Evolutionary conservation across 2,797 vertebrate species (phyloP).

Genomic region (Liparis tanakae): DNA sequence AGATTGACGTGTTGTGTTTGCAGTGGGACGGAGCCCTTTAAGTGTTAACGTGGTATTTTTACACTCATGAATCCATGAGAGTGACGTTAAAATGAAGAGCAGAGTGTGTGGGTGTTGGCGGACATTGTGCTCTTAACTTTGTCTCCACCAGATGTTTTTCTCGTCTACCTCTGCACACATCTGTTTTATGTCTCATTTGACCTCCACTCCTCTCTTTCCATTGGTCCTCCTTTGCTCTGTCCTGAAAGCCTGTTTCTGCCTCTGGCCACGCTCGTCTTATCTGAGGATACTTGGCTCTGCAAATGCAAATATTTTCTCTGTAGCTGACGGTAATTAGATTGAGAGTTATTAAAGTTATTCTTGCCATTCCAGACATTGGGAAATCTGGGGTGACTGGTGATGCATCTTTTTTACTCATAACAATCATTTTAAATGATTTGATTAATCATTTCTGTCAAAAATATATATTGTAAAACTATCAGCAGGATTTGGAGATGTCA

Average conservation of each 20-base stretch:
- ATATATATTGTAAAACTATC: background rate
- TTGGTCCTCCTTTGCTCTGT: conserved; percentile 12
- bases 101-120: conserved; percentile 35
- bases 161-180: conserved; percentile 28
- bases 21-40: background rate
- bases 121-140: conserved; percentile 21
- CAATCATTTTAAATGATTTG: background rate
- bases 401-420: background rate
- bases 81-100: conserved; percentile 9
- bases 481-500: background rate
- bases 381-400: conserved; percentile 23
- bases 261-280: conserved; percentile 29
- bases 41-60: background rate
- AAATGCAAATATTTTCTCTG: conserved; percentile 56
- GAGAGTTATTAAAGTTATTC: conserved; percentile 4
- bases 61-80: conserved; percentile 1
- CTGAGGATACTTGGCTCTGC: conserved; percentile 30
- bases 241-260: conserved; percentile 25
- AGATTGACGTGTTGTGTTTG: background rate
- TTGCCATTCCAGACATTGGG: background rate
- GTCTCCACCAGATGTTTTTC: conserved; percentile 62
- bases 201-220: conserved; percentile 35
- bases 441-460: background rate
- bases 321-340: conserved; percentile 24
- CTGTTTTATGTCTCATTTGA: conserved; percentile 55